phyloP scores from a whole-genome alignment of 1,140 invertebrate species.

The Linepithema humile region DNA sequence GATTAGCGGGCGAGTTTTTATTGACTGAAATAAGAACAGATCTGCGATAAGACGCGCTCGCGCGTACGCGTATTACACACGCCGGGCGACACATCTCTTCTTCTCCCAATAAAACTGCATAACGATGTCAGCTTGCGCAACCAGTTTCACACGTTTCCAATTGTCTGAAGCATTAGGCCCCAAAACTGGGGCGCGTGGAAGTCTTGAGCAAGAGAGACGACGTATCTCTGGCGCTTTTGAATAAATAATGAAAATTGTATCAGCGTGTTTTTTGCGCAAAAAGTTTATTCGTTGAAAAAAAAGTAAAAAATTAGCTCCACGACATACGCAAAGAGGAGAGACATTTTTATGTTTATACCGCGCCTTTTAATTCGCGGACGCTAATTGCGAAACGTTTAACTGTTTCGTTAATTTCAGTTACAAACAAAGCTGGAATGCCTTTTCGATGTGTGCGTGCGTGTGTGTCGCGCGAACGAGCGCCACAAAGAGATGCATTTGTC shows the following conservation, averaged over 20 bases:
- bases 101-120: conserved; percentile 40
- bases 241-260: too few relatives aligned
- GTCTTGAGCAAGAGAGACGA: background rate
- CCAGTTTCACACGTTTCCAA: conserved; percentile 38
- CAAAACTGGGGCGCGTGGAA: conserved; percentile 39
- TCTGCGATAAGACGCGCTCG: background rate
- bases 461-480: background rate
- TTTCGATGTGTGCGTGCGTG: background rate
- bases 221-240: too few relatives aligned
- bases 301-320: too few relatives aligned
- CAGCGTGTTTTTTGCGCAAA: too few relatives aligned
- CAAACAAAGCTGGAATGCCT: background rate
- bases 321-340: too few relatives aligned
- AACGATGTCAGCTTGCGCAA: conserved; percentile 44
- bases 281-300: too few relatives aligned
- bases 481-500: conserved; percentile 17
- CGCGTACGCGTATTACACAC: background rate
- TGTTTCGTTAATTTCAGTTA: conserved; percentile 24
- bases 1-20: conserved; percentile 22
- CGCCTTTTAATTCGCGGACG: background rate
- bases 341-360: too few relatives aligned
- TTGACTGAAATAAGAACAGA: conserved; percentile 12
- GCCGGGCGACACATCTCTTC: conserved; percentile 6
- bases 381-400: background rate
- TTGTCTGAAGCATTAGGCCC: conserved; percentile 26